Conservation (phyloP, 1,140 invertebrate species). For the Drosophila lowei region DNA sequence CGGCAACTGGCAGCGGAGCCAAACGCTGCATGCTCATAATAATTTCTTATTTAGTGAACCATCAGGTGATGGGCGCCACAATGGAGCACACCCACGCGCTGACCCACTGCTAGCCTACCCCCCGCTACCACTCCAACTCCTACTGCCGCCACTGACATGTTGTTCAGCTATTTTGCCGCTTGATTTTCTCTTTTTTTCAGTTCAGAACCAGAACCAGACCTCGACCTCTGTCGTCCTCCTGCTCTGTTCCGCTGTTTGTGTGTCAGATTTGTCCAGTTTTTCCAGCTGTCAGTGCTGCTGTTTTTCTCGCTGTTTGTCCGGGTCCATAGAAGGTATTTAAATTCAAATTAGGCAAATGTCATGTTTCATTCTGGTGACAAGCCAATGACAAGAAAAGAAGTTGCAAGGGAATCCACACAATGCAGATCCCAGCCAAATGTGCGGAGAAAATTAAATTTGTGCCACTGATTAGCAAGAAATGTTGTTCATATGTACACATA, state of each 20-base stretch:
- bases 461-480: slow-evolving; percentile 38
- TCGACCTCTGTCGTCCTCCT: slow-evolving; percentile 9
- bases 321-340: slow-evolving; percentile 63
- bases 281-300: slow-evolving; percentile 18
- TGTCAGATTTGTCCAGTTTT: slow-evolving; percentile 66
- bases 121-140: slow-evolving; percentile 4
- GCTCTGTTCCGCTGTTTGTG: slow-evolving; percentile 55
- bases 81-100: slow-evolving; percentile 1
- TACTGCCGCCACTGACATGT: slow-evolving; percentile 29
- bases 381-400: neutral
- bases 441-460: slow-evolving; percentile 5
- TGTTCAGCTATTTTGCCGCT: slow-evolving; percentile 55
- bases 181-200: slow-evolving; percentile 41
- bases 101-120: neutral
- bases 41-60: slow-evolving; percentile 74
- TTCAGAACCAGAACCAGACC: too few relatives aligned
- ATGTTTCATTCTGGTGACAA: slow-evolving; percentile 70
- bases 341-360: slow-evolving; percentile 79
- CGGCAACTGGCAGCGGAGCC: slow-evolving; percentile 41
- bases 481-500: slow-evolving; percentile 11
- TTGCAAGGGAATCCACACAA: neutral
- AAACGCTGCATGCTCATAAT: slow-evolving; percentile 66
- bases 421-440: neutral
- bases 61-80: slow-evolving; percentile 54
- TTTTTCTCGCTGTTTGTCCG: slow-evolving; percentile 41